Percentiles rank a stretch among this genome's conserved stretches.
Conservation (phyloP, 2,888 invertebrate species). For the Amiota communis region DNA sequence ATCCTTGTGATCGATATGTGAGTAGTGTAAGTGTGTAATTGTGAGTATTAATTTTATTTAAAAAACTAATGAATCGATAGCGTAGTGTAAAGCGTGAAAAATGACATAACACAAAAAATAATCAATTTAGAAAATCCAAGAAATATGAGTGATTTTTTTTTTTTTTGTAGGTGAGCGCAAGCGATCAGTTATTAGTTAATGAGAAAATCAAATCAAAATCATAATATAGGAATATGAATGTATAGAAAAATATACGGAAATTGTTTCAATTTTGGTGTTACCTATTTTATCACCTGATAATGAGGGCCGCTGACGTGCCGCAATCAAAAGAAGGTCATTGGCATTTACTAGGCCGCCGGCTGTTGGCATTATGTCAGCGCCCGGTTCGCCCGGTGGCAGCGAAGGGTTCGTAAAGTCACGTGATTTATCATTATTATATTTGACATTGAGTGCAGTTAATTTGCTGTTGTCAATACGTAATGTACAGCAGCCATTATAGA, state of each 20-base stretch:
- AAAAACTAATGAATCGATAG: conserved; percentile 56
- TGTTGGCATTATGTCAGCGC: conserved; percentile 77
- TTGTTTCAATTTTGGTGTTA: conserved; percentile 62
- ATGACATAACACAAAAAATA: conserved; percentile 36
- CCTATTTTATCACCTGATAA: conserved; percentile 74
- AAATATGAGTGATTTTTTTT: too few relatives aligned
- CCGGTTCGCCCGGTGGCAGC: conserved; percentile 93
- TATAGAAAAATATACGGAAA: conserved; percentile 39
- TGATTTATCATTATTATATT: conserved; percentile 99
- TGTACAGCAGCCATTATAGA: conserved; percentile 99
- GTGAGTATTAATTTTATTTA: conserved; percentile 42
- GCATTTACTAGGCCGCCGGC: conserved; percentile 76
- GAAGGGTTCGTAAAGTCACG: conserved; percentile 99
- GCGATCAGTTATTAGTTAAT: background rate
- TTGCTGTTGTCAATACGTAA: conserved; percentile 99
- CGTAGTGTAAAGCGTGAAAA: conserved; percentile 50
- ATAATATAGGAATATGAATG: conserved; percentile 38
- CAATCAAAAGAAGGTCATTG: conserved; percentile 75
- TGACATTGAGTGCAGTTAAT: conserved; percentile 97
- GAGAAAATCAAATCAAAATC: conserved; percentile 2
- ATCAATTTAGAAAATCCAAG: conserved; percentile 24
- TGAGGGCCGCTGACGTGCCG: conserved; percentile 73
- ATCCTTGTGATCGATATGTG: background rate
- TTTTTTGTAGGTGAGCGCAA: background rate
- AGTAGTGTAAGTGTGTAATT: background rate